Evolutionary conservation across 2,888 invertebrate species (phyloP), one percentile per base, ranked within the genome.

Genomic region (Ophioninae sp.): DNA sequence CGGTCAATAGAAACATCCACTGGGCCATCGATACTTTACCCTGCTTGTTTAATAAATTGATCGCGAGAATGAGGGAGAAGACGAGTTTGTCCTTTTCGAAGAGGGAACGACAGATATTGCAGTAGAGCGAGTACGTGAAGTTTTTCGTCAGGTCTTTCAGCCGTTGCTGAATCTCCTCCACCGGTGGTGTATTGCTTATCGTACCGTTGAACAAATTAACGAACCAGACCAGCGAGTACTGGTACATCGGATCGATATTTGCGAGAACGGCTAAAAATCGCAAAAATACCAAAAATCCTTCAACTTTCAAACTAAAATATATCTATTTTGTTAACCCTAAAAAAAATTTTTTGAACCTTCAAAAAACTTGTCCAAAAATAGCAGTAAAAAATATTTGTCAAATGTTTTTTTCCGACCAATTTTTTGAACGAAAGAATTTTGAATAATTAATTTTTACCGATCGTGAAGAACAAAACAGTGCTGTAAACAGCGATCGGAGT

Each of bases 201-300:
- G 97, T 96, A 44, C 95, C 94, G 87, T 96, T 96, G 93, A 97
- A 99, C 69, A 99, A 94, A 88, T 96, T 96, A 90, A 99, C 97
- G 93, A 98, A 99, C 99, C 99, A 99, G 2, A 95, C 96, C 88
- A 99, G 93, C 0, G 98, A 99, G 92, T 98, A 99, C 92, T 99
- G 98, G 93, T 99, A 99, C 98, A 99, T 99, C 6, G 98, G 98
- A 93, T 99, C 98, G 88, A 99, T 98, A 90, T 97, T 96, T 7
- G 98, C 96, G 90, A 99, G 93, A 75, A 98, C 97, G 77, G 96
- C 97, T 96, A 89, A 77, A 92, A 82, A 59, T 5, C 5, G 1
- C 13, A 0, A 50, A 50, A 50, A 3, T 30, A 30, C 30, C 2
- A 0, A 50, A 50, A 50, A 50, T 50, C 13, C 13, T 50, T 13